A percentile compares a stretch with the other conserved stretches of the same genome.
phyloP scores from a whole-genome alignment of 1,140 invertebrate species.

The Aphelenchoides besseyi region DNA sequence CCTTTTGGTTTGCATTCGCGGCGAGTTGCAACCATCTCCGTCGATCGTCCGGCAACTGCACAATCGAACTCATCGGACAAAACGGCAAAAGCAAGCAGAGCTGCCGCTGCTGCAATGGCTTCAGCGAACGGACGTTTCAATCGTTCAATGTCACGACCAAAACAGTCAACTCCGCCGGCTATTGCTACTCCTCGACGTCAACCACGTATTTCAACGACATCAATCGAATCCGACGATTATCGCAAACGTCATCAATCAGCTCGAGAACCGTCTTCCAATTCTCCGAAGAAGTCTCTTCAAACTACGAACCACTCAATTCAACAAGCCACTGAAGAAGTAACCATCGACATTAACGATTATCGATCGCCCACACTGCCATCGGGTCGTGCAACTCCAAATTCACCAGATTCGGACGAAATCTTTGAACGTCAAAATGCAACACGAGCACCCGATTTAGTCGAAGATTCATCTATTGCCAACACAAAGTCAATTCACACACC shows the following conservation, averaged over 20 bases:
- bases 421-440: not conserved
- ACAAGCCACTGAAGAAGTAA: too few species aligned
- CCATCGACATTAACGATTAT: conserved; percentile 1
- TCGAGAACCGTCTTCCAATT: not conserved
- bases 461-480: not conserved
- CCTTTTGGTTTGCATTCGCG: conserved; percentile 19
- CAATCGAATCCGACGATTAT: not conserved
- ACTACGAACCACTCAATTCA: too few species aligned
- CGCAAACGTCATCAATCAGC: conserved; percentile 5
- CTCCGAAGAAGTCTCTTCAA: not conserved
- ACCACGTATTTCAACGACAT: not conserved
- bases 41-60: conserved; percentile 20
- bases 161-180: not conserved
- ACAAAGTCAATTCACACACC: too few species aligned
- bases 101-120: not conserved
- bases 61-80: not conserved
- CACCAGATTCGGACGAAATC: not conserved
- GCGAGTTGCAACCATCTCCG: conserved; percentile 27
- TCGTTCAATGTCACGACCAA: not conserved
- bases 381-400: conserved; percentile 3
- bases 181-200: not conserved
- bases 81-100: conserved; percentile 6
- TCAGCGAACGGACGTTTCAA: not conserved
- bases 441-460: not conserved
- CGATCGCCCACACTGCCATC: conserved; percentile 5